Evolutionary conservation across 2,888 invertebrate species (phyloP).

Genomic region (Latheticus oryzae): DNA sequence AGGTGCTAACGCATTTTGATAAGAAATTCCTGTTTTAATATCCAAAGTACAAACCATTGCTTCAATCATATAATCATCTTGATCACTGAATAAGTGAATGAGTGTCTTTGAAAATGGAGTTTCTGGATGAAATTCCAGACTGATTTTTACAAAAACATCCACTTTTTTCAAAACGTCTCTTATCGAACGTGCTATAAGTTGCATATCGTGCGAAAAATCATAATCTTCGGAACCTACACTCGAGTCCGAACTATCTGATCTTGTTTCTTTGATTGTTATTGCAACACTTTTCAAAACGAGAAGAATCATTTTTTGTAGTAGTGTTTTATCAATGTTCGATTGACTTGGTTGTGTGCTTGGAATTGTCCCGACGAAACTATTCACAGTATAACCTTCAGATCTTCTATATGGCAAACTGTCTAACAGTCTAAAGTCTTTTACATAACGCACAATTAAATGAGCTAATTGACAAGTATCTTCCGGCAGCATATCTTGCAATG

Average conservation of each 20-base stretch:
- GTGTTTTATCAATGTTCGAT: slow-evolving; percentile 75
- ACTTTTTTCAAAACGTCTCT: slow-evolving; percentile 84
- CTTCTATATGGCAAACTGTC: slow-evolving; percentile 66
- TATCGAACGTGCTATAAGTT: slow-evolving; percentile 86
- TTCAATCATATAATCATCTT: slow-evolving; percentile 91
- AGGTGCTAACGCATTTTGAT: slow-evolving; percentile 82
- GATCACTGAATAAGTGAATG: slow-evolving; percentile 88
- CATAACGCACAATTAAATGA: slow-evolving; percentile 85
- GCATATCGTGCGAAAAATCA: slow-evolving; percentile 90
- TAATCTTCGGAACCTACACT: slow-evolving; percentile 87
- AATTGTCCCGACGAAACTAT: slow-evolving; percentile 64
- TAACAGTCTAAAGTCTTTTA: slow-evolving; percentile 84
- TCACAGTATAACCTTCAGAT: slow-evolving; percentile 62
- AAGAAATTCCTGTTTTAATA: slow-evolving; percentile 86
- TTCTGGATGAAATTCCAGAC: slow-evolving; percentile 87
- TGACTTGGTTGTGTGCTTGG: slow-evolving; percentile 57
- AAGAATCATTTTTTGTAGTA: slow-evolving; percentile 88
- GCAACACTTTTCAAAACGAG: slow-evolving; percentile 89
- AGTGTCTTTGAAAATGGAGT: slow-evolving; percentile 89
- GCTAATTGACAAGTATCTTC: slow-evolving; percentile 90
- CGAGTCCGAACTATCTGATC: slow-evolving; percentile 85
- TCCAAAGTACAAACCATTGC: slow-evolving; percentile 93
- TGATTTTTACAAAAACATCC: slow-evolving; percentile 83
- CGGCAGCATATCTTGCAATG: slow-evolving; percentile 86
- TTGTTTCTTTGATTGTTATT: slow-evolving; percentile 89